Evolutionary conservation across 2,113 vertebrate species (phyloP).

Genomic region (Microcebus lehilahytsara): DNA sequence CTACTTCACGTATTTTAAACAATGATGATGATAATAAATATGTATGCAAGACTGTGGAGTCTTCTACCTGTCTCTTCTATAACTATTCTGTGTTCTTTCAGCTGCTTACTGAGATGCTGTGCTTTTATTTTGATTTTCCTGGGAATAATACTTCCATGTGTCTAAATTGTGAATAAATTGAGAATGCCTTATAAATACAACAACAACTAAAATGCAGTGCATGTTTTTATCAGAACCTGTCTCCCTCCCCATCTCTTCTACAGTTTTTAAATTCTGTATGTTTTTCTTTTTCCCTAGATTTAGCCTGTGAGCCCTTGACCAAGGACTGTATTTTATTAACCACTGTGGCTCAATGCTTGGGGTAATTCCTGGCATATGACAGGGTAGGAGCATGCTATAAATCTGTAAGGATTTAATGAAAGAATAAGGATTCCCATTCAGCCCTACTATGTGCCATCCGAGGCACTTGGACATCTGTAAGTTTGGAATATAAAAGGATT

Average conservation of each 20-base stretch:
- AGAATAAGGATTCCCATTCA: neutral
- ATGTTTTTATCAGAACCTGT: neutral
- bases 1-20: neutral
- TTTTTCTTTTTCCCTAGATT: neutral
- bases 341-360: neutral
- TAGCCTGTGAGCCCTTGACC: neutral
- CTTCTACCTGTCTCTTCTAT: neutral
- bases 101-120: neutral
- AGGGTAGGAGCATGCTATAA: neutral
- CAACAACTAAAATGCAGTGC: neutral
- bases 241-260: neutral
- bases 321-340: neutral
- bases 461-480: neutral
- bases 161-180: neutral
- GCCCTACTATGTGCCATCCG: neutral
- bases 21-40: neutral
- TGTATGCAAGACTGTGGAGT: neutral
- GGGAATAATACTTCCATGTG: neutral
- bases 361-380: neutral
- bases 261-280: neutral
- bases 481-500: neutral
- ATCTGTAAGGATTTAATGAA: neutral
- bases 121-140: neutral
- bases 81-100: neutral
- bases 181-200: neutral